phyloP scores from a whole-genome alignment of 2,113 vertebrate species.

The Odocoileus hemionus region DNA sequence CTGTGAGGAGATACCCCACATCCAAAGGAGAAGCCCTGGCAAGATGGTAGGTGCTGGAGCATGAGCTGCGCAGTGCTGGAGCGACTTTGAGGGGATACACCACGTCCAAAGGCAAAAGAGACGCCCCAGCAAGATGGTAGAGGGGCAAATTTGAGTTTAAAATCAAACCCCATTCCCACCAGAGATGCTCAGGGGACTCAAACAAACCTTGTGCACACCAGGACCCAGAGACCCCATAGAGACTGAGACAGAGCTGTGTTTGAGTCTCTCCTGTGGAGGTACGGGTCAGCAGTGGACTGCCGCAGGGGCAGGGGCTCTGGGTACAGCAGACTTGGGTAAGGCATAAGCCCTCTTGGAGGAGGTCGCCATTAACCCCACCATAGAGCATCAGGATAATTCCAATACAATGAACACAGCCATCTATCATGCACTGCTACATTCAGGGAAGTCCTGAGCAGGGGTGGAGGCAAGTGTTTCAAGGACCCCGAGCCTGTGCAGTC shows the following conservation, averaged over 20 bases:
- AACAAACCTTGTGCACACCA: neutral
- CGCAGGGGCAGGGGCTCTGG: neutral
- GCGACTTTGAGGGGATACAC: neutral
- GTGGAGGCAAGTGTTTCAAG: neutral
- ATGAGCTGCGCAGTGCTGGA: fast-evolving
- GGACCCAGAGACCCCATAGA: neutral
- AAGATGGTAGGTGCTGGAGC: fast-evolving
- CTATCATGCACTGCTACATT: neutral
- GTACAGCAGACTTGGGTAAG: neutral
- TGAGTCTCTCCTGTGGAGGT: neutral
- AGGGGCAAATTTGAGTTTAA: neutral
- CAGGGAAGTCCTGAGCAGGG: too few relatives aligned
- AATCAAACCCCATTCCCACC: neutral
- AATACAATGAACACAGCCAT: neutral
- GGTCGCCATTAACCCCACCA: neutral
- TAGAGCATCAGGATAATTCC: neutral
- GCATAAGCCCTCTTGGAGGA: neutral
- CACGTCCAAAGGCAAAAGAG: neutral
- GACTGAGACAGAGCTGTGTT: neutral
- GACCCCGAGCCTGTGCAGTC: neutral
- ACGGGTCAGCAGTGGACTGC: fast-evolving
- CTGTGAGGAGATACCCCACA: neutral
- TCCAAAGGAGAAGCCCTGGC: neutral
- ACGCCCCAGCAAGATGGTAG: neutral
- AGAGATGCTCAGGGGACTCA: neutral